phyloP scores from a whole-genome alignment of 2,797 vertebrate genomes.

The Micrastur ruficollis region DNA sequence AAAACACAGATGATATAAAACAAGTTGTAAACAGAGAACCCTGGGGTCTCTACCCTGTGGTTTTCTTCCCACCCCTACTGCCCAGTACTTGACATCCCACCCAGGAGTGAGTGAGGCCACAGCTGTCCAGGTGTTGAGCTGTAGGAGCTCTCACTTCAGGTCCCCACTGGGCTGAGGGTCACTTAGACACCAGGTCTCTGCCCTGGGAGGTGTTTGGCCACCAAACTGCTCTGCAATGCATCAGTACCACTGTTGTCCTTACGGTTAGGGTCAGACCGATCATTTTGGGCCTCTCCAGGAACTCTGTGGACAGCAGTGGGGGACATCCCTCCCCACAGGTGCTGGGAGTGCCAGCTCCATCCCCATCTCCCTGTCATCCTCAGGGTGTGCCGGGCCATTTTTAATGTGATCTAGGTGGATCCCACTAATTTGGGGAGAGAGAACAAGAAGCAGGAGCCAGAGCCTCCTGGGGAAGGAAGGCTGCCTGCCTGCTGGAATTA shows the following conservation, averaged over 20 bases:
- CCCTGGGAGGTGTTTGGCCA: not conserved
- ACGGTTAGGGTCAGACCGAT: rapidly evolving
- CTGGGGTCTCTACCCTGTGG: not conserved
- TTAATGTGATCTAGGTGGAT: not conserved
- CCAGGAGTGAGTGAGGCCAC: not conserved
- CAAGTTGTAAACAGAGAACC: not conserved
- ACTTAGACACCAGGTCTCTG: not conserved
- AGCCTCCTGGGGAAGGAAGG: not conserved
- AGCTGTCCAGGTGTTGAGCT: not conserved
- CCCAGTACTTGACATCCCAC: not conserved
- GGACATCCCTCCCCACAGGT: too few species aligned
- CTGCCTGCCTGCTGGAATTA: not conserved
- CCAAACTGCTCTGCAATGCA: not conserved
- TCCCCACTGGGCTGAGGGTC: not conserved
- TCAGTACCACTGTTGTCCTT: not conserved
- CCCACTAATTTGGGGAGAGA: not conserved
- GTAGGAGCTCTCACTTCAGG: not conserved
- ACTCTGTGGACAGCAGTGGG: not conserved
- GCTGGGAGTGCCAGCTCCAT: not conserved
- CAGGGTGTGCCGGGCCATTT: not conserved
- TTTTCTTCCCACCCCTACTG: not conserved
- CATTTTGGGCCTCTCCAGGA: not conserved
- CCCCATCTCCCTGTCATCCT: not conserved
- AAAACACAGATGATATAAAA: not conserved
- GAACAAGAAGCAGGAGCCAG: not conserved